Conservation (phyloP, 2,113 vertebrate species). For the Rostratula benghalensis region DNA sequence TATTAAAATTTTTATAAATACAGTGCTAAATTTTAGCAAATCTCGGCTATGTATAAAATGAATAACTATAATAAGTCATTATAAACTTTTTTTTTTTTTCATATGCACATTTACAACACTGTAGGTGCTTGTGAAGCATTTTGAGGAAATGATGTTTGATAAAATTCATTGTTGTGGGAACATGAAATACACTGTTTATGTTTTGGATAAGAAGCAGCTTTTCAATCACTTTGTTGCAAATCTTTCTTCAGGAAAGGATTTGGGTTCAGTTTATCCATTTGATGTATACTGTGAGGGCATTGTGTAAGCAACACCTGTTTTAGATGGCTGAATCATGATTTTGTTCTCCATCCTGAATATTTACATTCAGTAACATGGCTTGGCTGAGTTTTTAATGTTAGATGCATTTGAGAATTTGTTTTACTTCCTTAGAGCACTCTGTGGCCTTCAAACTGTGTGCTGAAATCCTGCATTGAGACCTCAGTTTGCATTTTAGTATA, state of each 20-base stretch:
- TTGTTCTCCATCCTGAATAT: slow-evolving; percentile 32
- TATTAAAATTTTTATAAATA: background rate
- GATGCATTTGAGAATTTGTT: slow-evolving; percentile 1
- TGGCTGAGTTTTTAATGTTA: background rate
- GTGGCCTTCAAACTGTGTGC: background rate
- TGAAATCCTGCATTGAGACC: background rate
- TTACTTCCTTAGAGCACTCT: slow-evolving; percentile 23
- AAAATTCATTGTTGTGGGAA: background rate
- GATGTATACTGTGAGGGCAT: background rate
- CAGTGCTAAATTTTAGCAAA: background rate
- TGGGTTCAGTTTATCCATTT: background rate
- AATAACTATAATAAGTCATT: background rate
- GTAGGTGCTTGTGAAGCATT: background rate
- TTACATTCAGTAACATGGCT: slow-evolving; percentile 41
- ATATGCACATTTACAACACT: background rate
- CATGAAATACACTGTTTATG: background rate
- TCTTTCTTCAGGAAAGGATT: background rate
- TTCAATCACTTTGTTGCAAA: background rate
- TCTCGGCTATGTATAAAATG: background rate
- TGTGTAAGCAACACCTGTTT: slow-evolving; percentile 23
- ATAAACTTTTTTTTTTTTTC: background rate
- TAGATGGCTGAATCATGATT: background rate
- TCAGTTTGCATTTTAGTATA: background rate
- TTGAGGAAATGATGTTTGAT: background rate
- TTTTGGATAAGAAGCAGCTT: background rate